Evolutionary conservation across 1,140 invertebrate species (phyloP), one percentile per base, ranked within the genome.

Genomic region (Stegodyphus dumicola): DNA sequence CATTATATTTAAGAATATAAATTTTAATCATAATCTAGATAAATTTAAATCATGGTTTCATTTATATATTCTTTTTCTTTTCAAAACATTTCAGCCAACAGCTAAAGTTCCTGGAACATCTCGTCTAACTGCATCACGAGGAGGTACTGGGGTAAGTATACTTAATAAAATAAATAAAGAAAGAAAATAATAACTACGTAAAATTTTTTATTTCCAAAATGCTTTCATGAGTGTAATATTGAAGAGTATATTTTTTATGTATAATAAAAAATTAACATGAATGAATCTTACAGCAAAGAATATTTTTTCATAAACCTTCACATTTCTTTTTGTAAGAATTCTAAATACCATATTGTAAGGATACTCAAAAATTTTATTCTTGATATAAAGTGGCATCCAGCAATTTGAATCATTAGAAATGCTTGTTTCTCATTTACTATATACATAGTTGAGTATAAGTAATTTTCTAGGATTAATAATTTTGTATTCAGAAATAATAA

Each of bases 91-190:
- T 51, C 48, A 81, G 87, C 77, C 78, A 54, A 77, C 86, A 56
- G 78, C 79, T 48, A 87, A 87, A 77, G 54, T 87, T 11, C 86
- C 86, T 48, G 86, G 80, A 64, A 88, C 87, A 53, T 81, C 87
- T 6, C 64, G 86, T 18, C 18, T 86, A 53, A 79, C 66, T 67
- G 70, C 80, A 65, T 73, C 80, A 52, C 60, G 79, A 53, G 73
- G 73, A 71, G 70, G 60, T 75, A 73, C 85, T 77, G 78, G 54
- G 87, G 49, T 85, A 88, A 66, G 71, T 89, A 60, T 87, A 88
- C 49, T 73, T 78, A 76, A 77, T 54, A 73, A 77, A 73, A 69
- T 53, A 64, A 66, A 83, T 15, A 51, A 56, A n/a, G n/a, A n/a
- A n/a, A n/a, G n/a, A n/a, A n/a, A n/a, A 33, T 33, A 33, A 33